Percentiles rank a stretch among this genome's conserved stretches.
These are phyloP conservation scores for Hoplostethus mediterraneus DNA, from an alignment of 2,797 vertebrate species.

Conservation along the genomic window DNA sequence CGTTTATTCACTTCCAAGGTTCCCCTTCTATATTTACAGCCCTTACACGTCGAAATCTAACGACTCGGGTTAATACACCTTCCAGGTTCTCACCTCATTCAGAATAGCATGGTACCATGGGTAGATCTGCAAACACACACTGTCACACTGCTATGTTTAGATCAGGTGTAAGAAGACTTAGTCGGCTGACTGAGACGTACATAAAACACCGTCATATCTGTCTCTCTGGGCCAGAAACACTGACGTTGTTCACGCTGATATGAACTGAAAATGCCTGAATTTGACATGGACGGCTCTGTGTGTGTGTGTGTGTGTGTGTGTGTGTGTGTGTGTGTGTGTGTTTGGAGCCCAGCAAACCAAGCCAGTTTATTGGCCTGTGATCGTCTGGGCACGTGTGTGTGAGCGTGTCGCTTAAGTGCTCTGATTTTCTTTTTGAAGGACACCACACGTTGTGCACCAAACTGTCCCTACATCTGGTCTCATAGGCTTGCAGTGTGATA, in stretches of 20 bases:
- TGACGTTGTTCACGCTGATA: neutral
- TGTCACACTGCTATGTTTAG: slow-evolving; percentile 12
- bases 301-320: neutral
- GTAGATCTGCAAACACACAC: neutral
- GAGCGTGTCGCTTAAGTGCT: slow-evolving; percentile 13
- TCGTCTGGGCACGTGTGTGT: neutral
- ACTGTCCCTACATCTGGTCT: slow-evolving; percentile 57
- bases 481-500: slow-evolving; percentile 14
- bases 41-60: neutral
- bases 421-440: neutral
- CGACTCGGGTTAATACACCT: neutral
- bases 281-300: slow-evolving; percentile 11
- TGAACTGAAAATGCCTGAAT: slow-evolving; percentile 2
- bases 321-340: neutral
- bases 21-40: neutral
- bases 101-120: neutral
- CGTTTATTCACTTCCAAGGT: neutral
- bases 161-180: neutral
- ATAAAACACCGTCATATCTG: neutral
- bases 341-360: neutral
- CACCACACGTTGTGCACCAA: neutral
- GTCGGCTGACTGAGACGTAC: neutral
- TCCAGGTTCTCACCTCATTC: neutral
- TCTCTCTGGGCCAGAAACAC: slow-evolving; percentile 7
- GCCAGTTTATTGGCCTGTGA: neutral